Conservation (phyloP, 2,113 vertebrate genomes). For the Calypte anna region DNA sequence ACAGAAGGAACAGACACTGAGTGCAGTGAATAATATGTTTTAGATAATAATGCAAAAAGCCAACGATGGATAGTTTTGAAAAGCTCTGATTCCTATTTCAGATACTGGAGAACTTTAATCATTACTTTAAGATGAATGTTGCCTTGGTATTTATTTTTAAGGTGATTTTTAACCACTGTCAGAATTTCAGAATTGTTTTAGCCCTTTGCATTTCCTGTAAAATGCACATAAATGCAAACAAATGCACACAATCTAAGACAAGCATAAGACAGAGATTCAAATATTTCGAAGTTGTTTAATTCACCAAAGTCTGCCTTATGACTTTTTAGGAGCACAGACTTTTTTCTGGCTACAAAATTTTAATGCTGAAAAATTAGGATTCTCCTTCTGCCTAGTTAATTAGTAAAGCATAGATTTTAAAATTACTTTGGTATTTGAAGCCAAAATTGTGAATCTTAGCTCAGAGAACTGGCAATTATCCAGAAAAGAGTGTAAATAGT, state of each 20-base stretch:
- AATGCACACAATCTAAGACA: background rate
- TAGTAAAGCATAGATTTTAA: background rate
- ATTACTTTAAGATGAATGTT: background rate
- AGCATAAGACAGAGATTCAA: accelerated
- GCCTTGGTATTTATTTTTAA: background rate
- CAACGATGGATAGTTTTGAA: background rate
- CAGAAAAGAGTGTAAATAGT: background rate
- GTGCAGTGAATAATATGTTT: background rate
- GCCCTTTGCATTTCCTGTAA: background rate
- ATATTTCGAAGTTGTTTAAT: background rate
- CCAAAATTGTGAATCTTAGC: background rate
- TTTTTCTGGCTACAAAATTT: background rate
- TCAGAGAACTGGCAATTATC: background rate
- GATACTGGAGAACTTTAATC: background rate
- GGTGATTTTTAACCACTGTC: background rate
- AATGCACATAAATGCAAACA: background rate
- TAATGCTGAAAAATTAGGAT: background rate
- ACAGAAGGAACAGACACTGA: background rate
- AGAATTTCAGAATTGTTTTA: slow-evolving; percentile 21
- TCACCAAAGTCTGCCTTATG: background rate
- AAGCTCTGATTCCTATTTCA: background rate
- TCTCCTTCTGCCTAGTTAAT: background rate
- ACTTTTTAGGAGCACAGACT: background rate
- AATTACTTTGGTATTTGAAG: background rate
- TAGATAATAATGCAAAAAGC: background rate